Percentiles rank a stretch among this genome's conserved stretches.
Conservation (phyloP, 2,113 vertebrate genomes). For the Prunella fulvescens region DNA sequence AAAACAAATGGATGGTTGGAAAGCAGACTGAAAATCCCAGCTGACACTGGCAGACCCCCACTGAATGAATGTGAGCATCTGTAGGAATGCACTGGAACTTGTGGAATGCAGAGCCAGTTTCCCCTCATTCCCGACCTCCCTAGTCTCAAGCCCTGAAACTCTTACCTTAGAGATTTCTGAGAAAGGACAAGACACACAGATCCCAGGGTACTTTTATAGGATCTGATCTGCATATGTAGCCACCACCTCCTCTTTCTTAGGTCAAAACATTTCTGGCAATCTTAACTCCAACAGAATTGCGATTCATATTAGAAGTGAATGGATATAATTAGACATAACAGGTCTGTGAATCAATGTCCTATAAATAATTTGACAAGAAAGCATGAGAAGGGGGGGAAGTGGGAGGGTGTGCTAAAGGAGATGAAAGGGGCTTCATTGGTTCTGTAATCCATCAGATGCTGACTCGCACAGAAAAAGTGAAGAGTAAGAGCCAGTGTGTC, state of each 20-base stretch:
- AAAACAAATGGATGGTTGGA: neutral
- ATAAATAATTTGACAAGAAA: constrained; percentile 77
- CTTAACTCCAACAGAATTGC: constrained; percentile 66
- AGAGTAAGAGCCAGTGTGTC: neutral
- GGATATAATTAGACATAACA: constrained; percentile 81
- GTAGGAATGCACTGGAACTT: constrained; percentile 9
- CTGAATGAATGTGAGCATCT: neutral
- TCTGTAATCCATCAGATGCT: neutral
- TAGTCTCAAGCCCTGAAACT: neutral
- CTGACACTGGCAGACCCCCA: neutral
- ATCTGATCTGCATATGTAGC: constrained; percentile 68
- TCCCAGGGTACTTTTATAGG: constrained; percentile 68
- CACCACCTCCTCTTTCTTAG: constrained; percentile 71
- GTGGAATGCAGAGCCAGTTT: constrained; percentile 17
- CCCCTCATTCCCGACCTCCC: neutral
- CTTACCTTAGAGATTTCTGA: constrained; percentile 73
- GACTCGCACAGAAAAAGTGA: neutral
- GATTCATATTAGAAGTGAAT: constrained; percentile 72
- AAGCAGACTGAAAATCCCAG: constrained; percentile 22
- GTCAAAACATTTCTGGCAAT: constrained; percentile 72
- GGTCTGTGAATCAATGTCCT: constrained; percentile 63
- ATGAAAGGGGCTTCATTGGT: neutral
- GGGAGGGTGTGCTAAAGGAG: neutral
- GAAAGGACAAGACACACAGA: constrained; percentile 45
- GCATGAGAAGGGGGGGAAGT: neutral